Percentiles rank a stretch among this genome's conserved stretches.
Conservation (phyloP, 92 coral and sea anemone genomes). For the Diadumene lineata region DNA sequence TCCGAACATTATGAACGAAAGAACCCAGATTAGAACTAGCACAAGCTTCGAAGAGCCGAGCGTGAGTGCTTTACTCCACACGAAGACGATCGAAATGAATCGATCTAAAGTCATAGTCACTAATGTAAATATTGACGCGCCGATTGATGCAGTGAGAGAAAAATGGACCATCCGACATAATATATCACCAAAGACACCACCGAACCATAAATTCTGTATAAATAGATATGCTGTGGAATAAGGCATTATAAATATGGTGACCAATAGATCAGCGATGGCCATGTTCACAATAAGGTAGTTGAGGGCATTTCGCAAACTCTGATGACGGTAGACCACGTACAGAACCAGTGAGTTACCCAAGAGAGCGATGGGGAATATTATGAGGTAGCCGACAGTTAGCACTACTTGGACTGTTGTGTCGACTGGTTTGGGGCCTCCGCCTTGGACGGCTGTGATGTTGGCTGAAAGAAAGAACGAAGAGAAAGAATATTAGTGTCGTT, state of each 20-base stretch:
- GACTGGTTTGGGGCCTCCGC: conserved; percentile 9
- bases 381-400: conserved; percentile 57
- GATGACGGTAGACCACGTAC: conserved; percentile 80
- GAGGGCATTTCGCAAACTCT: conserved; percentile 71
- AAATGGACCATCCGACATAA: conserved; percentile 69
- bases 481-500: neutral
- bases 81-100: conserved; percentile 76
- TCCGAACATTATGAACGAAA: conserved; percentile 73
- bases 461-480: conserved; percentile 3
- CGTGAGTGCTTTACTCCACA: conserved; percentile 64
- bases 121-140: conserved; percentile 76
- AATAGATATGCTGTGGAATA: conserved; percentile 66
- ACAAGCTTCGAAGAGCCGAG: conserved; percentile 69
- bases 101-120: conserved; percentile 74
- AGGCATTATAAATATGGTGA: conserved; percentile 78
- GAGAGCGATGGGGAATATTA: conserved; percentile 76
- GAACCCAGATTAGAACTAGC: conserved; percentile 61
- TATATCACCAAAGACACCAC: conserved; percentile 71
- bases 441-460: conserved; percentile 23
- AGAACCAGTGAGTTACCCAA: conserved; percentile 85
- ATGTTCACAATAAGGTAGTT: conserved; percentile 84
- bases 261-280: conserved; percentile 79
- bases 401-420: conserved; percentile 50
- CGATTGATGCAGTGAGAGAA: conserved; percentile 71
- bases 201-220: conserved; percentile 67